A percentile compares a stretch with the other conserved stretches of the same genome.
phyloP scores from a whole-genome alignment of 92 coral and sea anemone genomes.

The Montipora capitata region DNA sequence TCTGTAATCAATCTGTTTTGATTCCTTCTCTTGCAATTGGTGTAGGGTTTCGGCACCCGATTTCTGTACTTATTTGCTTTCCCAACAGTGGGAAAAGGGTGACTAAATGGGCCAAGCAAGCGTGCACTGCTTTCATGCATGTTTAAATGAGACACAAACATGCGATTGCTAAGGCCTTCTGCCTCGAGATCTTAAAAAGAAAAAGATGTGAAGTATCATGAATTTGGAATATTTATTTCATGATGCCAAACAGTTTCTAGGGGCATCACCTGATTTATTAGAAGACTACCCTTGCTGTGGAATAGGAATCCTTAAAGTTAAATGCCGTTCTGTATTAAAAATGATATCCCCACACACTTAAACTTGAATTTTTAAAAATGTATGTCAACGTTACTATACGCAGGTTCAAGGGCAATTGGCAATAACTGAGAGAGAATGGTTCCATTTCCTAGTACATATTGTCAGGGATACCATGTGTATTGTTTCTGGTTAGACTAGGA shows the following conservation, averaged over 20 bases:
- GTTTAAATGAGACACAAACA: constrained; percentile 30
- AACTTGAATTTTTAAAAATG: constrained; percentile 1
- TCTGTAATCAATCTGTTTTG: too few species aligned
- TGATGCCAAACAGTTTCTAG: constrained; percentile 37
- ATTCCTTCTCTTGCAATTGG: not conserved
- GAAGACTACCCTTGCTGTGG: constrained; percentile 61
- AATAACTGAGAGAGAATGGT: constrained; percentile 16
- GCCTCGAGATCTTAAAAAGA: constrained; percentile 6
- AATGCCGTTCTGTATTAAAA: constrained; percentile 45
- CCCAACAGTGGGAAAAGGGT: constrained; percentile 61
- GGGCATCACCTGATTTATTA: constrained; percentile 9
- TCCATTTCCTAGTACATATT: constrained; percentile 35
- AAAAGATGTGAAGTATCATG: constrained; percentile 40
- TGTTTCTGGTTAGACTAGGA: constrained; percentile 4
- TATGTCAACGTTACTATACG: constrained; percentile 2
- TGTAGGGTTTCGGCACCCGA: constrained; percentile 21
- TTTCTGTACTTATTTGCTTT: constrained; percentile 46
- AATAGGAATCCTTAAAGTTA: constrained; percentile 36
- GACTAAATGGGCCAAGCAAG: constrained; percentile 39
- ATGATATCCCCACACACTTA: constrained; percentile 8
- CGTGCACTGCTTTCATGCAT: constrained; percentile 19
- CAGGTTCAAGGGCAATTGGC: constrained; percentile 57
- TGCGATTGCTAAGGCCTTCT: constrained; percentile 30
- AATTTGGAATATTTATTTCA: constrained; percentile 67
- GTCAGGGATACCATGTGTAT: constrained; percentile 17